These are phyloP conservation scores for Ornithoptera priamus DNA, from an alignment of 2,888 invertebrate species.

Conservation along the genomic window DNA sequence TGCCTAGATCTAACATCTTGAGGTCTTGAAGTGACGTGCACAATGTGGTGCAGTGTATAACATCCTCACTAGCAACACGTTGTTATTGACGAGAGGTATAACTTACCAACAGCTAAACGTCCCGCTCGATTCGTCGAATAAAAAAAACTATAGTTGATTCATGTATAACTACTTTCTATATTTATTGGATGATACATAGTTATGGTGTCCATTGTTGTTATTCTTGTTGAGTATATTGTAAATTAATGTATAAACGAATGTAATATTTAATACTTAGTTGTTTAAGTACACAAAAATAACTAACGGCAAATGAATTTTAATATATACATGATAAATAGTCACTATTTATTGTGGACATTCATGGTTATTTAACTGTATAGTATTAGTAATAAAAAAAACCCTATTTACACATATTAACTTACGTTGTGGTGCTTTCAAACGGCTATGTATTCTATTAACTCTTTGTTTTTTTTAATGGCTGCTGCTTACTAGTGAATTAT, in stretches of 20 bases:
- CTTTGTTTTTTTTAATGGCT: not conserved
- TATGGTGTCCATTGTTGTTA: conserved; percentile 78
- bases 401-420: conserved; percentile 2
- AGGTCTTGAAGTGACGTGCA: too few relatives aligned
- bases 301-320: conserved; percentile 12
- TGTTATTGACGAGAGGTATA: too few relatives aligned
- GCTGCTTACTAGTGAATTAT: not conserved
- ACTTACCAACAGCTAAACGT: too few relatives aligned
- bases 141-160: conserved; percentile 3
- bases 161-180: conserved; percentile 40
- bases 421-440: conserved; percentile 15
- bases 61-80: too few relatives aligned
- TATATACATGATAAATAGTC: not conserved
- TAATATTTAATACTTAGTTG: conserved; percentile 27
- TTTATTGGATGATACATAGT: conserved; percentile 68
- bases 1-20: too few relatives aligned
- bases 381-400: not conserved
- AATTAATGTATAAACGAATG: conserved; percentile 36
- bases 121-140: conserved; percentile 1
- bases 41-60: too few relatives aligned
- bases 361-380: not conserved
- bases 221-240: conserved; percentile 77
- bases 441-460: not conserved
- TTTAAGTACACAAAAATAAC: conserved; percentile 25
- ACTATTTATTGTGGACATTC: not conserved